Evolutionary conservation across 2,888 invertebrate species (phyloP), one percentile per base, ranked within the genome.

Genomic region (Tromatobia lineatoria): DNA sequence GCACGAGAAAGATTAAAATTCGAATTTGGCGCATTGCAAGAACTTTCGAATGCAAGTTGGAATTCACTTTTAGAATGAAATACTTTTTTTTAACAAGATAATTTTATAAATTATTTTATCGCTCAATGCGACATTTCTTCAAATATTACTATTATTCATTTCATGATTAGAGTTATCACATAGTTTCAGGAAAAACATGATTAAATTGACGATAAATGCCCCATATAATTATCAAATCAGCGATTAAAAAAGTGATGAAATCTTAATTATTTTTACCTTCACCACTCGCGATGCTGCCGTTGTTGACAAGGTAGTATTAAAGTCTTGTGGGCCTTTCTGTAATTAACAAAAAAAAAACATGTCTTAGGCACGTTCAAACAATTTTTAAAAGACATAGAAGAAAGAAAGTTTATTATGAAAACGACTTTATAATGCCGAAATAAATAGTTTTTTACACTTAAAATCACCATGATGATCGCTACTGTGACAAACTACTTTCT

Each of bases 281-380:
- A 94, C 92, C 42, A 91, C 91, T 83, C 91, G 91, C 74, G 94
- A 93, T 80, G 91, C 91, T 61, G 93, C 93, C 20, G 94, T 94
- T 78, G 94, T 92, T 82, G 95, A 91, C 77, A 94, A 91, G 85
- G 94, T 94, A 85, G 94, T 93, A 87, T 94, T 94, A 47, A 93
- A 90, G 88, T 95, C 94, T 69, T 93, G 93, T 52, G 94, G 93
- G 50, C 94, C 93, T 89, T 93, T 94, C 95, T 95, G 93, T 42
- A 50, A 76, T 84, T 13, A 59, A 73, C 70, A 42, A 64, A 59
- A 64, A 38, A 69, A 64, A 59, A 64, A 38, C 64, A 70, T 20
- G 0, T 11, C 18, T 34, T 23, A 76, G 7, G 4, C 13, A 50
- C 13, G 13, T 13, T 47, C 3, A 45, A 15, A 45, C n/a, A n/a